Evolutionary conservation across 2,797 vertebrate species (phyloP).

Genomic region (Phalanger gymnotis): DNA sequence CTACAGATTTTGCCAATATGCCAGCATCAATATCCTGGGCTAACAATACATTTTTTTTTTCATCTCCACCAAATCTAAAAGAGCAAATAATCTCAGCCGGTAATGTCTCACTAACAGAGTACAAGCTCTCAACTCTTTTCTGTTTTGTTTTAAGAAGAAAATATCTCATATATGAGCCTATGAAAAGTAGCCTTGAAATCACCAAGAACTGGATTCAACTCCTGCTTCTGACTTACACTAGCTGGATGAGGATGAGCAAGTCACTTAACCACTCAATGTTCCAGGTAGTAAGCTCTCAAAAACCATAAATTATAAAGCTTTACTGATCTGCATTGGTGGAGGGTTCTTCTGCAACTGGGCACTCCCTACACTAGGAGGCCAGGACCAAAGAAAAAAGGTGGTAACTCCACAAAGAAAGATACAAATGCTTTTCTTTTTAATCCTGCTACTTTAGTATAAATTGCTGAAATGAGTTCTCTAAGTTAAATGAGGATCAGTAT

Average conservation of each 20-base stretch:
- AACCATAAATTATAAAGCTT: neutral
- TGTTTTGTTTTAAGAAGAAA: neutral
- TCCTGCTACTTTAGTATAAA: neutral
- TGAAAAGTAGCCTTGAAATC: neutral
- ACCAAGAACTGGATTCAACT: neutral
- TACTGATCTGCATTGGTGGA: neutral
- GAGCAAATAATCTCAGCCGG: neutral
- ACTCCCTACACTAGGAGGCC: neutral
- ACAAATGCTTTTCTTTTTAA: neutral
- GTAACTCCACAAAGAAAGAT: neutral
- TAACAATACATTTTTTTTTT: constrained; percentile 1
- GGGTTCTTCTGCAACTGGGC: neutral
- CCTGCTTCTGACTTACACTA: neutral
- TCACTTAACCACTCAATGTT: neutral
- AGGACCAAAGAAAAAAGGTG: neutral
- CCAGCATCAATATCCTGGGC: constrained; percentile 24
- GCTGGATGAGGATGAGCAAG: neutral
- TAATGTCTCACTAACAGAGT: neutral
- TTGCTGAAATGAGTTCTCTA: neutral
- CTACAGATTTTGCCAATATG: neutral
- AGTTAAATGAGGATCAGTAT: neutral
- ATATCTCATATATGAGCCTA: neutral
- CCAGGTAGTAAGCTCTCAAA: neutral
- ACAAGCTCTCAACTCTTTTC: neutral
- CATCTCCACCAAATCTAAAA: constrained; percentile 14